Evolutionary conservation across 2,888 invertebrate species (phyloP).

Genomic region (Trichogramma dendrolimi): DNA sequence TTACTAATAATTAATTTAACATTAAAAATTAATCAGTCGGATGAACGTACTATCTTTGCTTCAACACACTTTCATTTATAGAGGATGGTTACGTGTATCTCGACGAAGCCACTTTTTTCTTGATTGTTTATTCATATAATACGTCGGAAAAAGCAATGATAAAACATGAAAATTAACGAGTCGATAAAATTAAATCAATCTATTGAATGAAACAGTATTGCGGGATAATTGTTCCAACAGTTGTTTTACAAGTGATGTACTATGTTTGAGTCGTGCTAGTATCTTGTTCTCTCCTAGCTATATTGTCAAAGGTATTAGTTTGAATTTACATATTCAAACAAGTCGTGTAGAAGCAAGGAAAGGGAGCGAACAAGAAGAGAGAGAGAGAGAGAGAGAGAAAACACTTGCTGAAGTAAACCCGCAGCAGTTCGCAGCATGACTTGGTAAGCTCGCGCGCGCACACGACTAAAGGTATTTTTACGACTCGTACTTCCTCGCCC

Average conservation of each 20-base stretch:
- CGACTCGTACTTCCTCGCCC: too few species aligned
- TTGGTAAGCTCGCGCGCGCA: not conserved
- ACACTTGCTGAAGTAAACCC: too few species aligned
- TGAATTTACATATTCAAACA: slow-evolving; percentile 24
- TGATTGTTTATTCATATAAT: not conserved
- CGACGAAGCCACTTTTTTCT: slow-evolving; percentile 8
- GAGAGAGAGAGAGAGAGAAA: slow-evolving; percentile 4
- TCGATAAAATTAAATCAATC: not conserved
- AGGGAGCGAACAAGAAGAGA: slow-evolving; percentile 14
- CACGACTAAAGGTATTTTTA: not conserved
- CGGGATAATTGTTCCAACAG: slow-evolving; percentile 2
- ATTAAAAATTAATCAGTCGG: too few species aligned
- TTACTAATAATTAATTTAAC: too few species aligned
- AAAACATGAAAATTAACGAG: slow-evolving; percentile 16
- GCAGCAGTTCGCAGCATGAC: not conserved
- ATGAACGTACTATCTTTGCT: too few species aligned
- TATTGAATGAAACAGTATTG: not conserved
- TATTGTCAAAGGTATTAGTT: slow-evolving; percentile 15
- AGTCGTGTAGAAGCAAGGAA: slow-evolving; percentile 11
- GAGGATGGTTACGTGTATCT: not conserved
- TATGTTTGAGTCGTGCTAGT: too few species aligned
- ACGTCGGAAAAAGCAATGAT: too few species aligned
- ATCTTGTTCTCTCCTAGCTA: not conserved
- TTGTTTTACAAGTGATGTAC: slow-evolving; percentile 12
- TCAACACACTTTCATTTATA: too few species aligned